These are phyloP conservation scores for Microcebus murinus DNA, from an alignment of 2,113 vertebrate genomes.

Conservation along the genomic window DNA sequence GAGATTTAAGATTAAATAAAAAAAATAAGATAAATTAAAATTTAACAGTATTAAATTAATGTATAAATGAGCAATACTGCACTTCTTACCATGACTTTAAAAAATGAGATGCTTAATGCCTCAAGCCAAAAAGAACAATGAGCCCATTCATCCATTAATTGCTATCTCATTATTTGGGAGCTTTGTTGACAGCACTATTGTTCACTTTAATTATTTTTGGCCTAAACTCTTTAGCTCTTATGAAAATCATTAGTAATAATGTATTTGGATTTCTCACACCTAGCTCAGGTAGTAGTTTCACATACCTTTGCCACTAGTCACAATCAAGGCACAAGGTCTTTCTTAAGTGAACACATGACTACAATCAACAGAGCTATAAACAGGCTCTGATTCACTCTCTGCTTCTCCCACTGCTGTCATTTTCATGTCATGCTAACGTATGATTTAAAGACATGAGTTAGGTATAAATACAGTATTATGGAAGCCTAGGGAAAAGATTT, in stretches of 20 bases:
- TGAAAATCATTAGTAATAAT: conserved; percentile 70
- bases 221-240: conserved; percentile 60
- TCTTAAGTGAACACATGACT: neutral
- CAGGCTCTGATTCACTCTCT: neutral
- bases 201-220: conserved; percentile 71
- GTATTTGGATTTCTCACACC: conserved; percentile 36
- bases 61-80: neutral
- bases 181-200: conserved; percentile 41
- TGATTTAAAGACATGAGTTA: neutral
- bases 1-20: conserved; percentile 37
- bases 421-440: neutral
- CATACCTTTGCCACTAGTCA: conserved; percentile 39
- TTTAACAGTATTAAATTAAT: neutral
- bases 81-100: neutral
- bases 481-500: neutral
- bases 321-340: neutral
- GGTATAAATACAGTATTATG: neutral
- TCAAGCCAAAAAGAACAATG: conserved; percentile 12
- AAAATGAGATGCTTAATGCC: neutral
- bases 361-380: neutral
- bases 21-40: conserved; percentile 16
- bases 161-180: conserved; percentile 56
- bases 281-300: conserved; percentile 29
- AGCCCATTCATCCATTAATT: conserved; percentile 32
- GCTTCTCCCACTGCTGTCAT: neutral